Percentiles rank a stretch among this genome's conserved stretches.
Evolutionary conservation across 2,113 vertebrate genomes (phyloP).

Genomic region (Silurus asotus): DNA sequence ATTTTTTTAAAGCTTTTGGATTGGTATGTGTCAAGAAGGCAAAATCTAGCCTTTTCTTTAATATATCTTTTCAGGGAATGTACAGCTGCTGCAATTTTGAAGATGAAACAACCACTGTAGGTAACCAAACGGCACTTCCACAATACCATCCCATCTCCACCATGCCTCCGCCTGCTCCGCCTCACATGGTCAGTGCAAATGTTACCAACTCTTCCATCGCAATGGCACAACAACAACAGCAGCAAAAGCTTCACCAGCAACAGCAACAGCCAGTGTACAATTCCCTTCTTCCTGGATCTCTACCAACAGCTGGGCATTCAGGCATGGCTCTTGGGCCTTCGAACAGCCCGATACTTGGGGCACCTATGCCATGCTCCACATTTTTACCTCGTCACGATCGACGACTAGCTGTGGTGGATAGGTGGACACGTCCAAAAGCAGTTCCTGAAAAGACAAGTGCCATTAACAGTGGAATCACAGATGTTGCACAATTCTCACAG

Average conservation of each 20-base stretch:
- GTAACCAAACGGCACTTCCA: slow-evolving; percentile 67
- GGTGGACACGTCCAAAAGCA: slow-evolving; percentile 81
- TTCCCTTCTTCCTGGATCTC: slow-evolving; percentile 71
- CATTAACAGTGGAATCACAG: slow-evolving; percentile 66
- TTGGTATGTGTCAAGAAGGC: slow-evolving; percentile 21
- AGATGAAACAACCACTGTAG: slow-evolving; percentile 72
- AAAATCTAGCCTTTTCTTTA: not conserved
- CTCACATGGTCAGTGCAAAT: slow-evolving; percentile 70
- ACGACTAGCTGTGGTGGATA: slow-evolving; percentile 78
- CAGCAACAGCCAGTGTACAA: slow-evolving; percentile 70
- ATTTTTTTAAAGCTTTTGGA: slow-evolving; percentile 22
- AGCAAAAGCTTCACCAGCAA: slow-evolving; percentile 67
- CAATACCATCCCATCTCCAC: slow-evolving; percentile 70
- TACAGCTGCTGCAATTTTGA: slow-evolving; percentile 91
- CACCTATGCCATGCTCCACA: slow-evolving; percentile 80
- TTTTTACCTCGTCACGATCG: slow-evolving; percentile 85
- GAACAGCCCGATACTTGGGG: slow-evolving; percentile 76
- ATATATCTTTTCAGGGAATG: slow-evolving; percentile 78
- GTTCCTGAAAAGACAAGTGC: slow-evolving; percentile 71
- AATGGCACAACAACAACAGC: slow-evolving; percentile 73
- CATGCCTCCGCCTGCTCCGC: slow-evolving; percentile 65
- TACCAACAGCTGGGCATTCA: slow-evolving; percentile 72
- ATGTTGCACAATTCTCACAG: slow-evolving; percentile 67
- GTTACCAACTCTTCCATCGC: slow-evolving; percentile 72
- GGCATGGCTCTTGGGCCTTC: slow-evolving; percentile 79